Conservation (phyloP, 2,797 vertebrate genomes). For the Tokudaia muenninki region DNA sequence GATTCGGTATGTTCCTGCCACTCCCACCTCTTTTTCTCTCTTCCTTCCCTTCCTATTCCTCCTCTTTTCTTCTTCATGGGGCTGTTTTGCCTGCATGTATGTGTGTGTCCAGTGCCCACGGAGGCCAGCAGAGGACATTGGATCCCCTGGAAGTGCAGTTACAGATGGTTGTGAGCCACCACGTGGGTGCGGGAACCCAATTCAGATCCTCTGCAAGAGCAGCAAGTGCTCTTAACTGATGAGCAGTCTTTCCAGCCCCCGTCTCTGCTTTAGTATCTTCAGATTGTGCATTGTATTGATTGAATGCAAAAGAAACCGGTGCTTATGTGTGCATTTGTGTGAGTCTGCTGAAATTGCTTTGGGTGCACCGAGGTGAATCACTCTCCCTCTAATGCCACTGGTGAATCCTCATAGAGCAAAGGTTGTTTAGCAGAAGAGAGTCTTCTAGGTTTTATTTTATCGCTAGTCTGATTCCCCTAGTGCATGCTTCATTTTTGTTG, state of each 20-base stretch:
- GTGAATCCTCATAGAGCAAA: constrained; percentile 9
- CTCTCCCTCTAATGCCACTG: not conserved
- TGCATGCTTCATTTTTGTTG: constrained; percentile 31
- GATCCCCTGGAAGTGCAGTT: not conserved
- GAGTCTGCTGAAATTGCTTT: not conserved
- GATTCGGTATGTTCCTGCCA: not conserved
- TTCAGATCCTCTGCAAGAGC: not conserved
- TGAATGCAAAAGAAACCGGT: not conserved
- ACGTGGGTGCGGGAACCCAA: not conserved
- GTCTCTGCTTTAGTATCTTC: not conserved
- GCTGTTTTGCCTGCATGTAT: not conserved
- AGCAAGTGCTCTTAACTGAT: not conserved
- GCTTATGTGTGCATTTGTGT: not conserved
- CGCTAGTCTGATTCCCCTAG: not conserved
- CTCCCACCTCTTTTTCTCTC: not conserved
- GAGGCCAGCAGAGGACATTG: not conserved
- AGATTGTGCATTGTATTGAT: not conserved
- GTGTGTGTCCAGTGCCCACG: not conserved
- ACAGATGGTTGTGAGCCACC: not conserved
- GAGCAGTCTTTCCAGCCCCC: not conserved
- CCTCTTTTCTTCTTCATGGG: not conserved
- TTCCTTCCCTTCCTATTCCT: not conserved
- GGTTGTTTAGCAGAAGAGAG: not conserved
- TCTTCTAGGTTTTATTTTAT: constrained; percentile 14
- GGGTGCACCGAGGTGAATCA: not conserved